phyloP scores from a whole-genome alignment of 2,797 vertebrate genomes.

The Enteromius afrohamiltoni region DNA sequence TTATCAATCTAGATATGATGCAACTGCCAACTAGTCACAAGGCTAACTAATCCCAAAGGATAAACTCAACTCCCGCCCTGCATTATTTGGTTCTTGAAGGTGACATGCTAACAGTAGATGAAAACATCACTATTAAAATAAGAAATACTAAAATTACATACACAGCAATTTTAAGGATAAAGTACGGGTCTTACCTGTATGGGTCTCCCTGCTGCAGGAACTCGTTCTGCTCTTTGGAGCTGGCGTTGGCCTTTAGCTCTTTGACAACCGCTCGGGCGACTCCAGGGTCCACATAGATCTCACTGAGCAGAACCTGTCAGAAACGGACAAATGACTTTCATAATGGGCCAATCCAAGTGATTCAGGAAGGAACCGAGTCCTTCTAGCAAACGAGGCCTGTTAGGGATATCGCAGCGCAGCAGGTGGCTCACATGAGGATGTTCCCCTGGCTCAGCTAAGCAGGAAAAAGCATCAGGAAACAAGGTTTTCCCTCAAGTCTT shows the following conservation, averaged over 20 bases:
- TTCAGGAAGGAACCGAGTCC: neutral
- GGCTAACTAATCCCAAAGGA: neutral
- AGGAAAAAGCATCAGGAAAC: slow-evolving; percentile 35
- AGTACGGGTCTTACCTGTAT: slow-evolving; percentile 81
- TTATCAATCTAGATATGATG: neutral
- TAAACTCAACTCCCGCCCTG: neutral
- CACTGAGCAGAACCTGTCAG: slow-evolving; percentile 91
- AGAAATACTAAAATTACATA: neutral
- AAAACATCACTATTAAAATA: neutral
- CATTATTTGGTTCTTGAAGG: neutral
- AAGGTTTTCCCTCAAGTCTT: slow-evolving; percentile 39
- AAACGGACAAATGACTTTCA: slow-evolving; percentile 12
- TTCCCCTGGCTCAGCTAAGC: slow-evolving; percentile 20
- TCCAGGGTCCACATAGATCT: slow-evolving; percentile 90
- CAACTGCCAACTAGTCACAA: neutral
- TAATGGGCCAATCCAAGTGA: slow-evolving; percentile 25
- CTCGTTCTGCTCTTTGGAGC: slow-evolving; percentile 89
- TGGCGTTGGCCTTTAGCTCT: slow-evolving; percentile 92
- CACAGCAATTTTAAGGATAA: neutral
- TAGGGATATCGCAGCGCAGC: slow-evolving; percentile 23
- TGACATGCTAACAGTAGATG: neutral
- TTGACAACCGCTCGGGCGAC: slow-evolving; percentile 90
- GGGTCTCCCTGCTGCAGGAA: slow-evolving; percentile 95
- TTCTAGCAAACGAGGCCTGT: slow-evolving; percentile 28
- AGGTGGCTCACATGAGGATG: neutral